Conservation (phyloP, 2,888 invertebrate genomes). For the Lordiphosa fenestrarum region DNA sequence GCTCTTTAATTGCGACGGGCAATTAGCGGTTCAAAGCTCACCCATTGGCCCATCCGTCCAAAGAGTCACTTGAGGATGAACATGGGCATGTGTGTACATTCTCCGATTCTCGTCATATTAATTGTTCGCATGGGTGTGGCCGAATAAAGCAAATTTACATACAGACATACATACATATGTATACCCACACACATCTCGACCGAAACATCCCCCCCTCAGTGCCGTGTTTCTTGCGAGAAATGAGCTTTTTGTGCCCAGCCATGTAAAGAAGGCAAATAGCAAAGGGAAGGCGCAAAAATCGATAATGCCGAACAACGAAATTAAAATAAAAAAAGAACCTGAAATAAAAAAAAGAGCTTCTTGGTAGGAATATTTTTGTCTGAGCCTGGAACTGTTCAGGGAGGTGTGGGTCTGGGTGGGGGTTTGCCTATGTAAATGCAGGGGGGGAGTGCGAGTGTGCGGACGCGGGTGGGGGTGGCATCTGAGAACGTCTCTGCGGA, state of each 20-base stretch:
- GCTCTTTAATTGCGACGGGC: slow-evolving; percentile 7
- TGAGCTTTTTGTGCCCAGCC: slow-evolving; percentile 15
- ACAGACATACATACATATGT: background rate
- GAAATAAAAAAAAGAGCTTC: slow-evolving; percentile 38
- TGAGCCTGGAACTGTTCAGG: slow-evolving; percentile 9
- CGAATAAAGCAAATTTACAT: slow-evolving; percentile 12
- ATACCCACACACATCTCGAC: slow-evolving; percentile 5
- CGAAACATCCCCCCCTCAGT: slow-evolving; percentile 6
- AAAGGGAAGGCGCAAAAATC: slow-evolving; percentile 52
- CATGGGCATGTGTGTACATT: background rate
- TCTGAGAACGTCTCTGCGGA: slow-evolving; percentile 11
- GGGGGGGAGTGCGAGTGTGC: background rate
- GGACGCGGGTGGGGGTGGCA: slow-evolving; percentile 8
- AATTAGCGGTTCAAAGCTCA: slow-evolving; percentile 5
- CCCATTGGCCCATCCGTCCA: slow-evolving; percentile 1
- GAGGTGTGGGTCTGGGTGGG: slow-evolving; percentile 8
- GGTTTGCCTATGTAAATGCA: slow-evolving; percentile 19
- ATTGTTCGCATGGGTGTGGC: slow-evolving; percentile 15
- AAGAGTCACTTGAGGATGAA: no score
- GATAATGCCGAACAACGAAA: slow-evolving; percentile 56
- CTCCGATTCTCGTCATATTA: slow-evolving; percentile 9
- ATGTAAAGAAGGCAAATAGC: slow-evolving; percentile 44
- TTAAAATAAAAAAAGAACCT: slow-evolving; percentile 60
- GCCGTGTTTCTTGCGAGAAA: slow-evolving; percentile 32
- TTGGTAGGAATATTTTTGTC: slow-evolving; percentile 19